Percentiles rank a stretch among this genome's conserved stretches.
Conservation (phyloP, 2,113 vertebrate genomes). For the Taxidea taxus region DNA sequence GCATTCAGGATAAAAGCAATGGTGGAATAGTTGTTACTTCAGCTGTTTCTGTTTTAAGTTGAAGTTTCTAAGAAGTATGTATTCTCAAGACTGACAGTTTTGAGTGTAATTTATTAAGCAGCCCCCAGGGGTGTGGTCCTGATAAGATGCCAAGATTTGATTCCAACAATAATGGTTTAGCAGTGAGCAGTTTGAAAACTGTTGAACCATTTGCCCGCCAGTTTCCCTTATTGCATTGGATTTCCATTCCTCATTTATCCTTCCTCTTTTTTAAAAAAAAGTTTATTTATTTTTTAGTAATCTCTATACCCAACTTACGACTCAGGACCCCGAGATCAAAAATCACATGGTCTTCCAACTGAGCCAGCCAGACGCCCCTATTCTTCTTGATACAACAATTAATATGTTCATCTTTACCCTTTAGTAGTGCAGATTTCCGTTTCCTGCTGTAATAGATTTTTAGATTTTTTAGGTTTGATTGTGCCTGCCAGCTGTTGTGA, state of each 20-base stretch:
- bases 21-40: neutral
- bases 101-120: neutral
- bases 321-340: neutral
- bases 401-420: neutral
- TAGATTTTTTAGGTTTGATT: conserved; percentile 41
- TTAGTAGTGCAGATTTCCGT: neutral
- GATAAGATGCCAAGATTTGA: neutral
- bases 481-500: neutral
- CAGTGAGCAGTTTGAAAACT: neutral
- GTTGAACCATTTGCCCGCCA: neutral
- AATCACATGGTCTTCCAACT: neutral
- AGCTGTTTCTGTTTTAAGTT: neutral
- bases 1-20: neutral
- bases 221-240: neutral
- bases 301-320: neutral
- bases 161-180: neutral
- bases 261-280: neutral
- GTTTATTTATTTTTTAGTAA: neutral
- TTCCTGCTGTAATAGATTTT: neutral
- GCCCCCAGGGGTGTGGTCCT: neutral
- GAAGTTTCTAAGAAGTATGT: neutral
- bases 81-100: neutral
- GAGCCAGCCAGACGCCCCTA: neutral
- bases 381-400: neutral
- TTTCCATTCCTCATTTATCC: neutral